Percentiles rank a stretch among this genome's conserved stretches.
phyloP scores from a whole-genome alignment of 2,888 invertebrate species.

The Syrista parreyssii region DNA sequence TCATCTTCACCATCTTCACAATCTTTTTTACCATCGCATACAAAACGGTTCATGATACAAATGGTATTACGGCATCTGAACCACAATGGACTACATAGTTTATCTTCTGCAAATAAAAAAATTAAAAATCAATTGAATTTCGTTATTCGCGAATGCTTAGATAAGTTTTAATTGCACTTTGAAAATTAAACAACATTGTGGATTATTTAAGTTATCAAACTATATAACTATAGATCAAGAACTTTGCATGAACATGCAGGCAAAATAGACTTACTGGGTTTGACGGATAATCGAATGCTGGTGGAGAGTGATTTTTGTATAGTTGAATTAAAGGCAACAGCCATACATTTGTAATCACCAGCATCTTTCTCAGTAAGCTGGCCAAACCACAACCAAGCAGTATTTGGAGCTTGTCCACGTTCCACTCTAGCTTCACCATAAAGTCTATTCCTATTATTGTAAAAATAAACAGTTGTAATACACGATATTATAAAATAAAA shows the following conservation, averaged over 20 bases:
- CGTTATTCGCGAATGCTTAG: neutral
- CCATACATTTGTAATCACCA: conserved; percentile 49
- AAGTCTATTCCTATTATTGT: conserved; percentile 7
- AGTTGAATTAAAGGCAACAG: conserved; percentile 25
- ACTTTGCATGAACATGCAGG: neutral
- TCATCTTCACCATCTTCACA: conserved; percentile 70
- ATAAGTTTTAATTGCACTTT: neutral
- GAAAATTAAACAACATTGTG: neutral
- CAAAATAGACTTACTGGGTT: conserved; percentile 39
- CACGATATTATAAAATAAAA: neutral
- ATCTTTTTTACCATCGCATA: conserved; percentile 69
- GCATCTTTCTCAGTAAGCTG: conserved; percentile 43
- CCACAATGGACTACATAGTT: conserved; percentile 47
- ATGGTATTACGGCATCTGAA: conserved; percentile 55
- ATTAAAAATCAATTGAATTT: neutral
- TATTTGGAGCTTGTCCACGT: conserved; percentile 34
- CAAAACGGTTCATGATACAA: conserved; percentile 68
- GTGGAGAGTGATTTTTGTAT: conserved; percentile 28
- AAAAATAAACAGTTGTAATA: conserved; percentile 2
- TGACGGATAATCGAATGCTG: conserved; percentile 38
- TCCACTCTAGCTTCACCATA: conserved; percentile 32
- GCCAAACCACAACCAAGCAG: conserved; percentile 44
- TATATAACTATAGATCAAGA: neutral
- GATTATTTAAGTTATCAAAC: neutral
- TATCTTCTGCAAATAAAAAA: conserved; percentile 28